A percentile compares a stretch with the other conserved stretches of the same genome.
These are phyloP conservation scores for Discoglossus pictus DNA, from an alignment of 2,797 vertebrate genomes.

Conservation along the genomic window DNA sequence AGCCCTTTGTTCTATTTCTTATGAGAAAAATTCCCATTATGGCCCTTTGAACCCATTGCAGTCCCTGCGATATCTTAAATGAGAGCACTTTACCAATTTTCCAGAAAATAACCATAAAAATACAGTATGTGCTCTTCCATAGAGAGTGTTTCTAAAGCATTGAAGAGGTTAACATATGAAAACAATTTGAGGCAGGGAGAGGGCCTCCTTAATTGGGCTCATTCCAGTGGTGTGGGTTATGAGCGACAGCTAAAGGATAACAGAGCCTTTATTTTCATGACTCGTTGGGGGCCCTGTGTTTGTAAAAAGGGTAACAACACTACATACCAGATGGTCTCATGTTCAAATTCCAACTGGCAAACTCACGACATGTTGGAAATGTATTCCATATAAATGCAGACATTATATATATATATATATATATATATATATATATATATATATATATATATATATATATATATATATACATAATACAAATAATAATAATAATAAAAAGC, in stretches of 20 bases:
- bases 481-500: slow-evolving; percentile 11
- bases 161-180: slow-evolving; percentile 30
- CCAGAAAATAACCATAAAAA: too few species aligned
- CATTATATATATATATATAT: too few species aligned
- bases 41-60: too few species aligned
- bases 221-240: slow-evolving; percentile 47
- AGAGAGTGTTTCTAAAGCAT: background rate
- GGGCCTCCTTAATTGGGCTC: slow-evolving; percentile 46
- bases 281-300: slow-evolving; percentile 48
- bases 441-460: too few species aligned
- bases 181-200: slow-evolving; percentile 16
- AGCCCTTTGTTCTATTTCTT: too few species aligned
- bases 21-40: too few species aligned
- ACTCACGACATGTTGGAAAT: slow-evolving; percentile 45
- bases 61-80: too few species aligned
- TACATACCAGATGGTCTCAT: slow-evolving; percentile 48
- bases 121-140: background rate
- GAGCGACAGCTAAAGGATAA: slow-evolving; percentile 51
- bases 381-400: slow-evolving; percentile 41
- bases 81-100: too few species aligned
- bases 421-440: too few species aligned
- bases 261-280: slow-evolving; percentile 52
- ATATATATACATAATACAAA: too few species aligned
- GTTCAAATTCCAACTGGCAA: slow-evolving; percentile 49
- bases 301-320: slow-evolving; percentile 49